These are phyloP conservation scores for Phrynosoma blainvillii DNA, from an alignment of 2,113 vertebrate species.

Conservation along the genomic window DNA sequence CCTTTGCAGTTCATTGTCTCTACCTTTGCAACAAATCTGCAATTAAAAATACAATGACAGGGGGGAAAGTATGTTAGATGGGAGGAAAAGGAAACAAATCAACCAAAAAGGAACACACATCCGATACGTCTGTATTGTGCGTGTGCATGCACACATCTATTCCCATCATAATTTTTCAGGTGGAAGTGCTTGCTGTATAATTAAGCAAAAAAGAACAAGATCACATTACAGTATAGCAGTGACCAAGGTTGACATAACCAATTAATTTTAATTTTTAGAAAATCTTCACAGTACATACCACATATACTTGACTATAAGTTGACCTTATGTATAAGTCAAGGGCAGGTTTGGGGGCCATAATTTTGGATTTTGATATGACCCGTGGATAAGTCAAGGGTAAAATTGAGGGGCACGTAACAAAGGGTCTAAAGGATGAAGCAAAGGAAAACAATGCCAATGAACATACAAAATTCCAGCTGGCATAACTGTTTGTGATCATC, in stretches of 20 bases:
- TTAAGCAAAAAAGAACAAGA: not conserved
- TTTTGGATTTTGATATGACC: no score
- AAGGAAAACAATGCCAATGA: no score
- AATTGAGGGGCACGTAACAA: no score
- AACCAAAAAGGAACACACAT: not conserved
- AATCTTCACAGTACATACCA: not conserved
- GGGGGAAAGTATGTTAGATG: not conserved
- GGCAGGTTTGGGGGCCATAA: no score
- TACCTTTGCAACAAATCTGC: not conserved
- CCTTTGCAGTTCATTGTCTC: conserved; percentile 15
- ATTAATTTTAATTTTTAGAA: not conserved
- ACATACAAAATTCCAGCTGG: no score
- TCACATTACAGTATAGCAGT: not conserved
- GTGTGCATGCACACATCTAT: not conserved
- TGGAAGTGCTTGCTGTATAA: not conserved
- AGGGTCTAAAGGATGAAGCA: no score
- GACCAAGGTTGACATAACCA: no score
- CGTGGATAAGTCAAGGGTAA: no score
- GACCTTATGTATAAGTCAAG: no score
- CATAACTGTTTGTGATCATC: no score
- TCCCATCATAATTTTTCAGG: not conserved
- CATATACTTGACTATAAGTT: no score
- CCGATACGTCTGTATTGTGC: no score
- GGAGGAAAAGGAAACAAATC: not conserved
- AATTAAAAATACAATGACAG: not conserved